These are phyloP conservation scores for Ginglymostoma cirratum DNA, from an alignment of 2,113 vertebrate species.

Conservation along the genomic window DNA sequence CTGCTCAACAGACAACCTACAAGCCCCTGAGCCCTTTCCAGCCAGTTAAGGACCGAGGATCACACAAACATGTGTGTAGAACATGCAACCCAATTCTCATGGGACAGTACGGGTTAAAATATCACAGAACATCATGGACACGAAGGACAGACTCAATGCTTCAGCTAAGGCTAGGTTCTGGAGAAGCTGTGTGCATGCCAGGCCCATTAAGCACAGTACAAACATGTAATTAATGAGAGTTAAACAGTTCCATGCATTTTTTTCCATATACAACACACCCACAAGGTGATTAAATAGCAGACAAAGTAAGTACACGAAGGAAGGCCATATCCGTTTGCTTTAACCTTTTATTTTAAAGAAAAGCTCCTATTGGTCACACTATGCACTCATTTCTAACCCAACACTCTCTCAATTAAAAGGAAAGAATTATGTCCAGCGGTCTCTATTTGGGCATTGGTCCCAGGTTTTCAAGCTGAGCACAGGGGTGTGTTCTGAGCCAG, in stretches of 20 bases:
- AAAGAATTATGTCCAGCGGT: slow-evolving; percentile 48
- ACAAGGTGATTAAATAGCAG: slow-evolving; percentile 29
- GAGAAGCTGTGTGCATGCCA: background rate
- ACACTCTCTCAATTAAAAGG: background rate
- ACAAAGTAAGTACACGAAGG: background rate
- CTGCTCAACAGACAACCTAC: background rate
- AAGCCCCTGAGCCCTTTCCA: background rate
- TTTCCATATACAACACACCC: background rate
- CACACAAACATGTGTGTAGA: background rate
- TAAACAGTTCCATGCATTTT: background rate
- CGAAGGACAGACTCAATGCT: background rate
- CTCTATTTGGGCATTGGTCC: slow-evolving; percentile 48
- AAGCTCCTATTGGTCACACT: slow-evolving; percentile 43
- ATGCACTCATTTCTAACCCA: slow-evolving; percentile 49
- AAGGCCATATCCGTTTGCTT: background rate
- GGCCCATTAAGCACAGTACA: background rate
- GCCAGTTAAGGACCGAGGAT: background rate
- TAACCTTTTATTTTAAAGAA: too few species aligned
- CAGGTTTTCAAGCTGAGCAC: slow-evolving; percentile 45
- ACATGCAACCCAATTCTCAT: background rate
- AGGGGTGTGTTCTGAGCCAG: slow-evolving; percentile 47
- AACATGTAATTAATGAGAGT: slow-evolving; percentile 11
- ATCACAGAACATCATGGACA: background rate
- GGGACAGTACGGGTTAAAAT: background rate
- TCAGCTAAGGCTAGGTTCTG: background rate